Conservation (phyloP, 2,888 invertebrate species). For the Spialia ferax region DNA sequence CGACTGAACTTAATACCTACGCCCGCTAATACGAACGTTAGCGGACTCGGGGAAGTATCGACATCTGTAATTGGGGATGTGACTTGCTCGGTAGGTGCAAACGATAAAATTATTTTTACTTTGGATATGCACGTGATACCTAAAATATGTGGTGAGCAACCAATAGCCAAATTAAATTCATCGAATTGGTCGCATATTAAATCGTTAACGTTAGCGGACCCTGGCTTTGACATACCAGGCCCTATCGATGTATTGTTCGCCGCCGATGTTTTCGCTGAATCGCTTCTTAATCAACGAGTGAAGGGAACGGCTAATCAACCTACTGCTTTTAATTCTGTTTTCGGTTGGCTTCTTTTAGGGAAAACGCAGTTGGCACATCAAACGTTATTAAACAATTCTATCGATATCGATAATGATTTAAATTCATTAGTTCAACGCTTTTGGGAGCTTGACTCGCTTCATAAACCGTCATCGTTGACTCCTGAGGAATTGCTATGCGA, state of each 20-base stretch:
- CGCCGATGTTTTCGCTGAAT: constrained; percentile 37
- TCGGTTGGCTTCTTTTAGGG: constrained; percentile 28
- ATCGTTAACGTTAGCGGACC: not conserved
- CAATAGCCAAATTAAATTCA: not conserved
- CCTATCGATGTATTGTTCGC: constrained; percentile 36
- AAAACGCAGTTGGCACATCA: not conserved
- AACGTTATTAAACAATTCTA: not conserved
- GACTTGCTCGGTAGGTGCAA: not conserved
- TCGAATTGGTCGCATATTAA: not conserved
- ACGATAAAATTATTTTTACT: not conserved
- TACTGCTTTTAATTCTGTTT: constrained; percentile 25
- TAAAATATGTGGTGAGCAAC: constrained; percentile 5
- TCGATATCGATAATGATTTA: not conserved
- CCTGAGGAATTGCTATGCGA: not conserved
- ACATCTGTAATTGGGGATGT: not conserved
- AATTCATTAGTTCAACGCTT: constrained; percentile 3
- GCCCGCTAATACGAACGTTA: not conserved
- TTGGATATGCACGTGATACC: not conserved
- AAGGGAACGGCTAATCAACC: constrained; percentile 21
- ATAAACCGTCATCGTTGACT: not conserved
- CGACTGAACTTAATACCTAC: not conserved
- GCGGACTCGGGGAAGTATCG: constrained; percentile 1
- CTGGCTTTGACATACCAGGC: constrained; percentile 24
- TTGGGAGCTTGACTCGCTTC: not conserved
- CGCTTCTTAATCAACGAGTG: constrained; percentile 24